Evolutionary conservation across 2,113 vertebrate species (phyloP).

Genomic region (Mastomys coucha): DNA sequence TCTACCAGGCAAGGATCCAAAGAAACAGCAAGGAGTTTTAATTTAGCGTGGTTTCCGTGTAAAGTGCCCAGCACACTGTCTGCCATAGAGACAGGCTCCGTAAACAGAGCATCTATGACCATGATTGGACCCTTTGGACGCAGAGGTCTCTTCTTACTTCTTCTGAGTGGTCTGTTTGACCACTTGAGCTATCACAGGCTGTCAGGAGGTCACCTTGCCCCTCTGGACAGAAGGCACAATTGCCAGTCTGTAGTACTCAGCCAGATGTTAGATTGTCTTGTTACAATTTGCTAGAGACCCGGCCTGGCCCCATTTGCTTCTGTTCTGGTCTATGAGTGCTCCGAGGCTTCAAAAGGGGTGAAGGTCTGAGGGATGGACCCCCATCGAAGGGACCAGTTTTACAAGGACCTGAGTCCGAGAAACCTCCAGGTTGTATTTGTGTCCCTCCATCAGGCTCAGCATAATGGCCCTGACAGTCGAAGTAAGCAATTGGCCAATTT

Average conservation of each 20-base stretch:
- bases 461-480: constrained; percentile 75
- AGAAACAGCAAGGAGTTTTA: constrained; percentile 10
- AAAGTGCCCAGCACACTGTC: constrained; percentile 7
- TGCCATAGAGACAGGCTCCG: background rate
- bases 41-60: background rate
- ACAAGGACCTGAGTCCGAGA: constrained; percentile 44
- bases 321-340: background rate
- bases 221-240: background rate
- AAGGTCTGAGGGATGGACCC: background rate
- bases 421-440: constrained; percentile 70
- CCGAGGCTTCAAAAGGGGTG: background rate
- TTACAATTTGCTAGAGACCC: background rate
- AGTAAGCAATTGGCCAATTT: constrained; percentile 83
- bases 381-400: background rate
- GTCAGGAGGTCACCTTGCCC: background rate
- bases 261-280: background rate
- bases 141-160: background rate
- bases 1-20: background rate
- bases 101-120: background rate
- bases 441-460: constrained; percentile 61
- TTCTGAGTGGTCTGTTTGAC: background rate
- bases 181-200: background rate
- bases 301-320: background rate
- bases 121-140: background rate
- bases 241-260: background rate